Evolutionary conservation across 1,140 invertebrate species (phyloP), one percentile per base, ranked within the genome.

Genomic region (Ctenoplectra terminalis): DNA sequence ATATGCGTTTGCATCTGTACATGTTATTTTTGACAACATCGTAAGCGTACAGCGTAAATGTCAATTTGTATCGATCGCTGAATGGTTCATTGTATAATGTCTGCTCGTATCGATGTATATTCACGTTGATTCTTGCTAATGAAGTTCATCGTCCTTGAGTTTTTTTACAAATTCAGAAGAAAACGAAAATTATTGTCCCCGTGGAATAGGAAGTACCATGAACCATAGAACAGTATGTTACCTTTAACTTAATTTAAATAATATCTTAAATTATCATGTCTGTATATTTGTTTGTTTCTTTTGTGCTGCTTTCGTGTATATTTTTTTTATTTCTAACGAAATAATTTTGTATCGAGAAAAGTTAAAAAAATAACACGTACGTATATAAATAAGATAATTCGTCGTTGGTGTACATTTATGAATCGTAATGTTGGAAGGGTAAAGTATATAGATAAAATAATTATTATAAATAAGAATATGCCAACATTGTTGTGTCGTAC

Each of bases 61-160:
- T 77, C 56, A 56, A 69, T 70, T 48, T 48, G n/a, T 3, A 37
- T 48, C 2, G 40, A 70, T 78, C 31, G 31, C 9, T 46, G 17
- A 46, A 58, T 29, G 20, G 13, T 48, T 58, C n/a, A 46, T 70
- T 76, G 8, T 43, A 34, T 17, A 26, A 17, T 69, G 54, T 76
- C 13, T 29, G 8, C 2, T 54, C 34, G 3, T 64, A 58, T 26
- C 50, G 5, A 1, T 23, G 17, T 6, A 75, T 9, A 8, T n/a
- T 29, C 11, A 67, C n/a, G 7, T 54, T 54, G 5, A 58, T 46
- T 70, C 15, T 3, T 20, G 46, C 29, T 29, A 20, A 71, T 48
- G 43, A 17, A 29, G 1, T 56, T 58, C 20, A 11, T 48, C 0
- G 6, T 11, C 13, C 13, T 15, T 31, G 0, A 52, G 6, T 69